Evolutionary conservation across 1,140 invertebrate genomes (phyloP).

Genomic region (Aphelinus certus): DNA sequence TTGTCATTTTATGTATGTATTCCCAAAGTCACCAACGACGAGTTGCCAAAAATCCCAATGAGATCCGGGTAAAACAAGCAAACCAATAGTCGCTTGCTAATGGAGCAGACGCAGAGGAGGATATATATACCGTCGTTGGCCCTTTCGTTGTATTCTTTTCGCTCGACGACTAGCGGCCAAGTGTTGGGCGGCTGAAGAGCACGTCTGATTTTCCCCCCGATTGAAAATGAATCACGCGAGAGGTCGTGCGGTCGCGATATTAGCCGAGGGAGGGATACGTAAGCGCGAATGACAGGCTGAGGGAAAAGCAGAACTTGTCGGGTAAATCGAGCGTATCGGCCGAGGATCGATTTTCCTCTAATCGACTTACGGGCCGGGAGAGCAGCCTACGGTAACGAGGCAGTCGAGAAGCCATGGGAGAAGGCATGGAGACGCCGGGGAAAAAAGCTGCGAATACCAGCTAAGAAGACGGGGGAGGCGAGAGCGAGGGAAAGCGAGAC

Average conservation of each 20-base stretch:
- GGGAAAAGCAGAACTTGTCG: conserved; percentile 32
- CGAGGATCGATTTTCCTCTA: conserved; percentile 37
- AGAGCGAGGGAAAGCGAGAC: too few relatives aligned
- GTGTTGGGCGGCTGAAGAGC: neutral
- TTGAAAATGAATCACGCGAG: conserved; percentile 33
- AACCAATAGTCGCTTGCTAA: too few relatives aligned
- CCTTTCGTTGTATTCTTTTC: too few relatives aligned
- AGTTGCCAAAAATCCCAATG: too few relatives aligned
- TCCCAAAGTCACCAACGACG: too few relatives aligned
- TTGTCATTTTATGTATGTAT: too few relatives aligned
- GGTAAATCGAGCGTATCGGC: conserved; percentile 37
- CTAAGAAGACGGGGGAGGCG: too few relatives aligned
- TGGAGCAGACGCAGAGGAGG: too few relatives aligned
- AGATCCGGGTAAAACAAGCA: too few relatives aligned
- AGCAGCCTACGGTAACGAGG: conserved; percentile 32
- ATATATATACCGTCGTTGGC: too few relatives aligned
- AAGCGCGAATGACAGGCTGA: conserved; percentile 12
- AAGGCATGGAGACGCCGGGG: neutral
- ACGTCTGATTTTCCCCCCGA: conserved; percentile 12
- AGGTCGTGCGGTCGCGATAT: conserved; percentile 8
- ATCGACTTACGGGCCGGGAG: conserved; percentile 33
- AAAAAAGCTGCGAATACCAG: too few relatives aligned
- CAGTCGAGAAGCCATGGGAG: conserved; percentile 4
- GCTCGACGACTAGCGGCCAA: neutral
- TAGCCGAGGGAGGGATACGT: conserved; percentile 1